Evolutionary conservation across 2,888 invertebrate species (phyloP).

Genomic region (Caenorhabditis sp.): DNA sequence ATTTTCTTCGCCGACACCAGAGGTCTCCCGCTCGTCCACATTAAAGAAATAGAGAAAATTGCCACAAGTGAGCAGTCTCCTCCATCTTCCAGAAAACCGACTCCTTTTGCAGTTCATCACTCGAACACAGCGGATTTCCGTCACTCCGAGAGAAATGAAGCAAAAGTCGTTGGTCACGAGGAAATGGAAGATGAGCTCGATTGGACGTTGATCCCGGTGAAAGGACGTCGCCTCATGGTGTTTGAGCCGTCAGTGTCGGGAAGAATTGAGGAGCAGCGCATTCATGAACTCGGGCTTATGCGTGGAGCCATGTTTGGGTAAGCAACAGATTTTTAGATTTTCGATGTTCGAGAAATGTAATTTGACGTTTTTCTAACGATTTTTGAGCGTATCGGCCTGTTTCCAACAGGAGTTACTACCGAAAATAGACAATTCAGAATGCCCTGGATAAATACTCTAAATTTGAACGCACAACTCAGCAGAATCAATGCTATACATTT

Average conservation of each 20-base stretch:
- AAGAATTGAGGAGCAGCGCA: conserved; percentile 10
- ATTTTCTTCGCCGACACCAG: conserved; percentile 26
- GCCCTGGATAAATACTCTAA: too few species aligned
- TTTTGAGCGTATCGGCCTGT: too few species aligned
- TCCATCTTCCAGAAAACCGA: background rate
- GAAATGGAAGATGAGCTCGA: conserved; percentile 5
- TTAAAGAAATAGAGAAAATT: conserved; percentile 36
- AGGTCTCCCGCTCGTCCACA: background rate
- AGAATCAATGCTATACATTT: too few species aligned
- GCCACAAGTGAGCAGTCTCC: conserved; percentile 15
- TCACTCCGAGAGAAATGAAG: conserved; percentile 17
- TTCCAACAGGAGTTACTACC: too few species aligned
- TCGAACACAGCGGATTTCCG: conserved; percentile 26
- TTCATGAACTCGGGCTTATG: conserved; percentile 18
- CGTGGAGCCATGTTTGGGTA: conserved; percentile 40
- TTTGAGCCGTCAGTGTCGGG: conserved; percentile 5
- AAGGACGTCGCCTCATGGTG: background rate
- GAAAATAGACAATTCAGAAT: too few species aligned
- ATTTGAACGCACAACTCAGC: too few species aligned
- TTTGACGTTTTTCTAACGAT: too few species aligned
- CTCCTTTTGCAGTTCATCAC: conserved; percentile 28
- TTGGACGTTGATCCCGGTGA: conserved; percentile 1
- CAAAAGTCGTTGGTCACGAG: background rate
- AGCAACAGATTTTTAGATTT: too few species aligned
- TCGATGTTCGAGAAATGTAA: too few species aligned